Base-by-base conservation (phyloP, 2,888 invertebrate genomes). In the Luperina nickerlii region DNA sequence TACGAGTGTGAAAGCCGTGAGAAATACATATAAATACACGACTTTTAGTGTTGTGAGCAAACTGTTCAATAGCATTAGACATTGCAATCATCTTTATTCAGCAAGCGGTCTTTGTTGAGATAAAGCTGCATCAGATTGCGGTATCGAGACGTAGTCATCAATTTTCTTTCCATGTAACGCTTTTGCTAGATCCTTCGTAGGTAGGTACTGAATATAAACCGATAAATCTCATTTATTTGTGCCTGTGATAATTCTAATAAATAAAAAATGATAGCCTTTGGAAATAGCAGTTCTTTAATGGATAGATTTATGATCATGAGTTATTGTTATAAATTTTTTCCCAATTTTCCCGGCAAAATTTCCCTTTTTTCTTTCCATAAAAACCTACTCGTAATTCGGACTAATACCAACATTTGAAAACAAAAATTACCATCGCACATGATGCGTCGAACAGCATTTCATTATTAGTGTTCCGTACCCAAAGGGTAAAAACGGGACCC, bases 81-180 rank as follows among this genome's bases (percentile, higher is more conserved):
- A 87, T 89, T 89, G 90, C 90, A 89, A 84, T 91, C 90, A 92
- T 92, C 90, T 93, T 93, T 93, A 93, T 93, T 92, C 92, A 93
- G 90, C 86, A 79, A 78, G 74, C 62, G 87, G 90, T 85, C 88
- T 91, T 90, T 84, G 90, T 83, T 72, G 79, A 79, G 89, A 90
- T 92, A 92, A 90, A 92, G 88, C 89, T 90, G 90, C 90, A 90
- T 89, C 88, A 88, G 88, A 91, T 90, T 90, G 92, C 87, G 86
- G 89, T 87, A 86, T 78, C 89, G 82, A 86, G 87, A 82, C n/a
- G 62, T 27, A 84, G 63, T 81, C 82, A 76, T 83, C 79, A 79
- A 85, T 87, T 86, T 87, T 88, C 78, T 84, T 86, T 87, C 78
- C 81, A 86, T 78, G 71, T 77, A 75, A 57, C 20, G 51, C 38